These are phyloP conservation scores for Ophion obscuratus DNA, from an alignment of 2,888 invertebrate species.

Conservation along the genomic window DNA sequence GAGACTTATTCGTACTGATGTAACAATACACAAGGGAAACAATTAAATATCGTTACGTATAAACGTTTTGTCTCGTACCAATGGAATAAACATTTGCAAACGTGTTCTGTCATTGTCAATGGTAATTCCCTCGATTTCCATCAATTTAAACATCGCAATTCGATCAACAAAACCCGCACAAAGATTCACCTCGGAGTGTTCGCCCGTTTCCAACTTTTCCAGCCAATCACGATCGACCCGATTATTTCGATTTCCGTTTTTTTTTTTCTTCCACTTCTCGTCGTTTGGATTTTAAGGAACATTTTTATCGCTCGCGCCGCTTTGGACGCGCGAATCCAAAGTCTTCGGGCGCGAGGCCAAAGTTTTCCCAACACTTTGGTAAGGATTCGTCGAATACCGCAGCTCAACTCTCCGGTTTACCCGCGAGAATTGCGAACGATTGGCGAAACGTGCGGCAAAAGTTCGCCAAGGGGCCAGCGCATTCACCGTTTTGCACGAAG, in stretches of 20 bases:
- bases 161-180: too few species aligned
- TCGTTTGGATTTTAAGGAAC: background rate
- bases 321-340: background rate
- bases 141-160: too few species aligned
- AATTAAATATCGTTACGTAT: too few species aligned
- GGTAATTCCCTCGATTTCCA: too few species aligned
- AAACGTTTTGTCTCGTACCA: too few species aligned
- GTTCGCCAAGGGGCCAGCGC: slow-evolving; percentile 8
- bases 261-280: background rate
- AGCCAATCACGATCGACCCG: too few species aligned
- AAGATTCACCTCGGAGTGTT: too few species aligned
- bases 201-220: too few species aligned
- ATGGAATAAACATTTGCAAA: too few species aligned
- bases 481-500: slow-evolving; percentile 14
- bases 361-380: slow-evolving; percentile 38
- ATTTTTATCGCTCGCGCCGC: background rate
- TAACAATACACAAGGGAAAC: too few species aligned
- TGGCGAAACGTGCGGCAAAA: slow-evolving; percentile 54
- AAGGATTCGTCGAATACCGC: slow-evolving; percentile 49
- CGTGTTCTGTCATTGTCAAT: too few species aligned
- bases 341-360: slow-evolving; percentile 19
- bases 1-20: background rate
- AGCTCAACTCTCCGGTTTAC: slow-evolving; percentile 47
- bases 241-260: background rate
- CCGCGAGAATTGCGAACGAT: slow-evolving; percentile 58